Percentiles rank a stretch among this genome's conserved stretches.
Evolutionary conservation across 2,113 vertebrate species (phyloP).

Genomic region (Scortum barcoo): DNA sequence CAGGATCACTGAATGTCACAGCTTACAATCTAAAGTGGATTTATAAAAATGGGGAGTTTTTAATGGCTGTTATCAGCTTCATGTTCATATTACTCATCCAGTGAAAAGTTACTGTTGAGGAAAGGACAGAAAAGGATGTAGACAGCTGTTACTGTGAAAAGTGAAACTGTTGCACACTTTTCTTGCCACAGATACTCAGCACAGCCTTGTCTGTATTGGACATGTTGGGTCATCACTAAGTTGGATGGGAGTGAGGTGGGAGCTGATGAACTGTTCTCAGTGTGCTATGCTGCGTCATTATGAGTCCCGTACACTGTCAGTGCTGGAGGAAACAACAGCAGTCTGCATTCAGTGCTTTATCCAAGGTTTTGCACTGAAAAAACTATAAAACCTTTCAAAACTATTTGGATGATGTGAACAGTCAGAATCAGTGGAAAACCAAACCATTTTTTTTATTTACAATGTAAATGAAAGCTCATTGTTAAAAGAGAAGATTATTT

Average conservation of each 20-base stretch:
- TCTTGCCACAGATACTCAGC: not conserved
- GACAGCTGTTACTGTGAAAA: not conserved
- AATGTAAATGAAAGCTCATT: not conserved
- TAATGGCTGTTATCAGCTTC: not conserved
- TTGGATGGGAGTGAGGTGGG: not conserved
- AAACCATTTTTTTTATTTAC: not conserved
- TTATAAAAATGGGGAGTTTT: not conserved
- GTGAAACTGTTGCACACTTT: not conserved
- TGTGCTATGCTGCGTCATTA: not conserved
- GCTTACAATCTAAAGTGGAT: not conserved
- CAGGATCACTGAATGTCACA: not conserved
- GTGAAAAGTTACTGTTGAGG: too few species aligned
- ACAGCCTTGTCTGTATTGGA: too few species aligned
- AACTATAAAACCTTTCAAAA: not conserved
- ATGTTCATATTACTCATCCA: not conserved
- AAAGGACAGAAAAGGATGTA: too few species aligned
- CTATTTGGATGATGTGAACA: not conserved
- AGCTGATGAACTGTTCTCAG: not conserved
- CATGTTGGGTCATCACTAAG: too few species aligned
- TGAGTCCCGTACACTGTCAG: too few species aligned
- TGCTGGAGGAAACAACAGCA: too few species aligned
- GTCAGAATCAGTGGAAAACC: not conserved
- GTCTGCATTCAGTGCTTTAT: not conserved
- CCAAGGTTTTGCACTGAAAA: not conserved
- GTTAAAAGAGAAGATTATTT: conserved; percentile 52